Evolutionary conservation across 2,888 invertebrate species (phyloP), one percentile per base, ranked within the genome.

Genomic region (Sarcophaga carnaria): DNA sequence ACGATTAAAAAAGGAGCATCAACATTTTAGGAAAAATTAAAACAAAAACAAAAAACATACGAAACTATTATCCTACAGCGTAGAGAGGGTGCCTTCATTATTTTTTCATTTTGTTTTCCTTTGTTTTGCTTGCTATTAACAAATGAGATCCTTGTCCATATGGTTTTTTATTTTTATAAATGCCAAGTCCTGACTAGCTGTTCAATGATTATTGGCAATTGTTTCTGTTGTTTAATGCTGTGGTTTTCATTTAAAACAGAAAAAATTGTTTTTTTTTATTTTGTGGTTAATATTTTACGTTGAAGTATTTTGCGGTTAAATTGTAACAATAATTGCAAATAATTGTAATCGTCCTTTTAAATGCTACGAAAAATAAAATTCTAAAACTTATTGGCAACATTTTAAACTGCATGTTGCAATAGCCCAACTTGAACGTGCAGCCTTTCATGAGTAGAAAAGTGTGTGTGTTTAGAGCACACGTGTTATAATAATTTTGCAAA

Each of bases 291-390:
- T 47, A 72, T 66, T 49, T 10, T n/a, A 12, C 54, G 37, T 37
- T 37, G 10, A 37, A 59, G 12, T 60, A 22, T 66, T 76, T 81
- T 87, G 71, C 72, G 87, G 87, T 87, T 82, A 81, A 87, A 76
- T 87, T 82, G 69, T 71, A 81, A 3, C 67, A 78, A 63, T 88
- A 85, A 85, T 88, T 88, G 83, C 80, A 84, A 85, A 85, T 88
- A 86, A 88, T 86, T 88, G 78, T 78, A 88, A 88, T 88, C 83
- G 86, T 86, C 83, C 85, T 88, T 88, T 88, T 14, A 86, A 85
- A 85, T 85, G 60, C 64, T 78, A 80, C 59, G 66, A n/a, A 59
- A 59, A 60, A 27, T 60, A 77, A 59, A 6, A 47, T 47, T 47
- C 11, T n/a, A 12, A 4, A 59, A 59, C 22, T 54, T 62, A 22